Evolutionary conservation across 2,888 invertebrate species (phyloP), one percentile per base, ranked within the genome.

Genomic region (Chaetogeoica ovagalla): DNA sequence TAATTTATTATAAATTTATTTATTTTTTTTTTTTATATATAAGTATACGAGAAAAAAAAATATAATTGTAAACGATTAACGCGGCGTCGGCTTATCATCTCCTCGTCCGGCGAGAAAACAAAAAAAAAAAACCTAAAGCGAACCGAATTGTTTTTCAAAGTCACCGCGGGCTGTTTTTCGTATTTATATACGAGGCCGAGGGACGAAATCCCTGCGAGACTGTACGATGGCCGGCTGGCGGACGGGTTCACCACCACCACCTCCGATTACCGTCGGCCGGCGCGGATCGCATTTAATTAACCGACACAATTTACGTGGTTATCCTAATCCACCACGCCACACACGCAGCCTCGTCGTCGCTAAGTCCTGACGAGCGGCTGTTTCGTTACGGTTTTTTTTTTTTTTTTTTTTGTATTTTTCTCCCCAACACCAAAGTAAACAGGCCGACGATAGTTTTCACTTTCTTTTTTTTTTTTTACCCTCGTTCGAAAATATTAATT

Each of bases 381-480:
- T 79, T 30, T 71, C 39, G 65, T 70, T 71, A 79, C 57, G 79
- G 79, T 37, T 79, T 79, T 30, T 30, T 30, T 2, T 30, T 30
- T 30, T 30, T 30, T 30, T 30, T 30, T 2, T 30, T 30, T 30
- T 30, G n/a, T n/a, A n/a, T n/a, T n/a, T n/a, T n/a, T n/a, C n/a
- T 79, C 63, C 52, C 59, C 63, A 23, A 71, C 57, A 57, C 63
- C 79, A 63, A 79, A 79, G 79, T 79, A 79, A 79, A 79, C 79
- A 79, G 63, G 4, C 23, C 43, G 43, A 30, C 63, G 63, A 79
- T 71, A 57, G 43, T 30, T 30, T 30, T 30, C 30, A 2, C 2
- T 30, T 30, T 30, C 4, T 30, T 30, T 30, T 30, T 30, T 65
- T 71, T 79, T 79, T 79, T 79, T 70, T 9, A 43, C 43, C 62